phyloP scores from a whole-genome alignment of 92 coral and sea anemone species.

The Epizoanthus stellaris region DNA sequence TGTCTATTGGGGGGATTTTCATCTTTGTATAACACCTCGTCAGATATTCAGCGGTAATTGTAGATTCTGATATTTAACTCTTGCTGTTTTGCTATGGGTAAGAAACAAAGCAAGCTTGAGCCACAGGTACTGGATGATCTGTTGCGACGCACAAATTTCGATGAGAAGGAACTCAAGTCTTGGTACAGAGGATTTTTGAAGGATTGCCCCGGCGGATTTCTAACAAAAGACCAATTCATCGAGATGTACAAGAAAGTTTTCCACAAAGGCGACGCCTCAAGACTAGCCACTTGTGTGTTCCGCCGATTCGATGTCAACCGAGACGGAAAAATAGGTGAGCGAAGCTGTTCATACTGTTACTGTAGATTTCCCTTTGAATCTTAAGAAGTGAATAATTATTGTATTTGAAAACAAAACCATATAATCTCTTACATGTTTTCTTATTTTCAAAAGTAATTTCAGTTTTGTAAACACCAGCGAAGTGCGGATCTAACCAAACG shows the following conservation, averaged over 20 bases:
- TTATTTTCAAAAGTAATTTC: constrained; percentile 3
- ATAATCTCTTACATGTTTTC: constrained; percentile 26
- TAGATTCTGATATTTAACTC: constrained; percentile 1
- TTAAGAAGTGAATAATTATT: background rate
- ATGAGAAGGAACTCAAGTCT: constrained; percentile 90
- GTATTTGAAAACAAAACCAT: constrained; percentile 16
- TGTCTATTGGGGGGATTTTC: background rate
- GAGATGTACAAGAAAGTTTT: constrained; percentile 97
- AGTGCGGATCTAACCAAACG: background rate
- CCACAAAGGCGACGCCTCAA: constrained; percentile 94
- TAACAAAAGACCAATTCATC: constrained; percentile 92
- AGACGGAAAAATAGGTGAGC: constrained; percentile 97
- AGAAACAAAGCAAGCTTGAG: constrained; percentile 94
- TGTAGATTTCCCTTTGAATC: constrained; percentile 1
- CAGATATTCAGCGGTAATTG: background rate
- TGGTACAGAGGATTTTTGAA: constrained; percentile 97
- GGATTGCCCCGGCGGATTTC: constrained; percentile 94
- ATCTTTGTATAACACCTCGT: background rate
- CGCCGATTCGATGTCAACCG: constrained; percentile 95
- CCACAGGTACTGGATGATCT: constrained; percentile 91
- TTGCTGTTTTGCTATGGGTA: constrained; percentile 72
- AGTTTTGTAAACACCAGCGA: constrained; percentile 18
- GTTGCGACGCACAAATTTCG: constrained; percentile 90
- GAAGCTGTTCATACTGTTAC: constrained; percentile 1
- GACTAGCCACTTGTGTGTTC: constrained; percentile 93